Conservation (phyloP, 2,888 invertebrate species). For the Arctia plantaginis region DNA sequence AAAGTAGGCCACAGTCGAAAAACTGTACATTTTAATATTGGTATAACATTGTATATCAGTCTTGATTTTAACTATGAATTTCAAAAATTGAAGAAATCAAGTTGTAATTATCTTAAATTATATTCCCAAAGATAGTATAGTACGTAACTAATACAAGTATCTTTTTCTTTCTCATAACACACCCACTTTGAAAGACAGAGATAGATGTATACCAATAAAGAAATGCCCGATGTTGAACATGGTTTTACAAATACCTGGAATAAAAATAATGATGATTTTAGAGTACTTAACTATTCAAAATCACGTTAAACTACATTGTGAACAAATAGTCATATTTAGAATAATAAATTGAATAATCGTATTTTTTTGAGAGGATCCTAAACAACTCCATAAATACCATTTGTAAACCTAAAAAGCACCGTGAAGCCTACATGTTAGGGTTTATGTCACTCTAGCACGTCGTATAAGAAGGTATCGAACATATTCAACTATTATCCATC, state of each 20-base stretch:
- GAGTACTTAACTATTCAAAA: background rate
- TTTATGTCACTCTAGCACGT: background rate
- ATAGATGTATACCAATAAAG: constrained; percentile 2
- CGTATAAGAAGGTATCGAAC: constrained; percentile 56
- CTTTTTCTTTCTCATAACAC: constrained; percentile 24
- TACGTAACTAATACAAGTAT: constrained; percentile 13
- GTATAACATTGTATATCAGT: background rate
- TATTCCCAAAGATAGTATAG: background rate
- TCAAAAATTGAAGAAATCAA: background rate
- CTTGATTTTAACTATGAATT: background rate
- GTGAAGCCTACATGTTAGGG: fast-evolving
- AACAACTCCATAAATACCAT: constrained; percentile 2
- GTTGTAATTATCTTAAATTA: background rate
- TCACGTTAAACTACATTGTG: background rate
- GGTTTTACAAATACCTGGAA: background rate
- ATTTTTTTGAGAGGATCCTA: background rate
- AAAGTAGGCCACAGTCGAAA: background rate
- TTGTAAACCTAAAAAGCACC: background rate
- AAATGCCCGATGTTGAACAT: background rate
- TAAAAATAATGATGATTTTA: background rate
- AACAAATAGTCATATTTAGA: background rate
- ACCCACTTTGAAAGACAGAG: constrained; percentile 28
- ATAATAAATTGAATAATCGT: background rate
- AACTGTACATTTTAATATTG: background rate
- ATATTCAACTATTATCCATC: constrained; percentile 62